Evolutionary conservation across 2,888 invertebrate genomes (phyloP), one percentile per base, ranked within the genome.

Genomic region (Drosophila siamana): DNA sequence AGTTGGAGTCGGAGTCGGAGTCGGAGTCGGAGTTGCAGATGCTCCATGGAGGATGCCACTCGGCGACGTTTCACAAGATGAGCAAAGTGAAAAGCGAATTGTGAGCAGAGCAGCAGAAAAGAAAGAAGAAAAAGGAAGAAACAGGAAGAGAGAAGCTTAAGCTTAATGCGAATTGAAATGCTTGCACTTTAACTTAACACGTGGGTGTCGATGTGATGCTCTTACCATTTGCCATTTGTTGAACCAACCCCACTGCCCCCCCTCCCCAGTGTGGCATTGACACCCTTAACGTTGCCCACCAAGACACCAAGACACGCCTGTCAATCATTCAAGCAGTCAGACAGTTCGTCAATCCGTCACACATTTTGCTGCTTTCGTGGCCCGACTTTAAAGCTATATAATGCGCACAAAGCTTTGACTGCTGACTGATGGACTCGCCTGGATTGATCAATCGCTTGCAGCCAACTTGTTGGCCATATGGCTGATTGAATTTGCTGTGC

Each of bases 151-250:
- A 54, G 79, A 79, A 74, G 82, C 82, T 69, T 63, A 9, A 52
- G 65, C 70, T 75, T 86, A 82, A 82, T 80, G 80, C 75, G 69
- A 82, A 76, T 55, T 73, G 76, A 78, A 83, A 83, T 71, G 86
- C 80, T 71, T 76, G 64, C 66, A 70, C 64, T 71, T 82, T 55
- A 67, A 64, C 69, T 69, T 67, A 78, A 73, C 76, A 69, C 69
- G 63, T 78, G 72, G 72, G 60, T 52, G 70, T 59, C 41, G 48
- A 46, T 54, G 38, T 24, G 11, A 13, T 33, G 16, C 38, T 50
- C 44, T 41, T 30, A 22, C 57, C 19, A 33, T 22, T 44, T 44
- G 19, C 28, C 28, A 11, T n/a, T 33, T 33, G 1, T 6, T 0
- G 0, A 3, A 3, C 24, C 24, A 24, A 24, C 24, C 33, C 30